Evolutionary conservation across 2,113 vertebrate species (phyloP).

Genomic region (Trematomus loennbergii): DNA sequence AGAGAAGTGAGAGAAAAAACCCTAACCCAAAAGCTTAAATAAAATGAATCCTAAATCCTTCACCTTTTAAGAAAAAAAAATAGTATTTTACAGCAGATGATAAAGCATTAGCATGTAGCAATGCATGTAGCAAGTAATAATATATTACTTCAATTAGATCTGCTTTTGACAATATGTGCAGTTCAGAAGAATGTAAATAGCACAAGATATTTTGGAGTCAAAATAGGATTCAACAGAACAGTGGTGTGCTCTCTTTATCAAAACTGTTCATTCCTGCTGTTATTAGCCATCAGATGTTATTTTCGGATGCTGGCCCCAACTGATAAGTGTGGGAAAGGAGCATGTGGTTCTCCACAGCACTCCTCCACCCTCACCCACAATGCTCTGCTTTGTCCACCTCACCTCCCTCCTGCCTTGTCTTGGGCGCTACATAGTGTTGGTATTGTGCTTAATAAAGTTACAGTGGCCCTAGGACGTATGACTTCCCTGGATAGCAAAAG

Average conservation of each 20-base stretch:
- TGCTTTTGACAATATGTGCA: background rate
- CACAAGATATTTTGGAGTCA: background rate
- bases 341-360: conserved; percentile 75
- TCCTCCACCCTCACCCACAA: conserved; percentile 70
- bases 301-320: conserved; percentile 70
- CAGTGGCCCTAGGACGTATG: conserved; percentile 72
- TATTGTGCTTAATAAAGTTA: conserved; percentile 83
- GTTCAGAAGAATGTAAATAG: background rate
- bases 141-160: background rate
- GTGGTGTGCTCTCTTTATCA: conserved; percentile 31
- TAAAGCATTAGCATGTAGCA: too few species aligned
- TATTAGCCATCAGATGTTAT: conserved; percentile 71
- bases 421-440: conserved; percentile 76
- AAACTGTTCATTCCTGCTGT: conserved; percentile 55
- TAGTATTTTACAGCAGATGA: too few species aligned
- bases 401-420: conserved; percentile 64
- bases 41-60: too few species aligned
- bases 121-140: too few species aligned
- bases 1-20: too few species aligned
- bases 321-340: conserved; percentile 83
- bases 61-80: too few species aligned
- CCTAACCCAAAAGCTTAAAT: too few species aligned
- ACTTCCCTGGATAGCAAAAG: conserved; percentile 70
- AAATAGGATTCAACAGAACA: conserved; percentile 1
- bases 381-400: conserved; percentile 76